Evolutionary conservation across 2,113 vertebrate genomes (phyloP), one percentile per base, ranked within the genome.

Genomic region (Tragelaphus imberbis): DNA sequence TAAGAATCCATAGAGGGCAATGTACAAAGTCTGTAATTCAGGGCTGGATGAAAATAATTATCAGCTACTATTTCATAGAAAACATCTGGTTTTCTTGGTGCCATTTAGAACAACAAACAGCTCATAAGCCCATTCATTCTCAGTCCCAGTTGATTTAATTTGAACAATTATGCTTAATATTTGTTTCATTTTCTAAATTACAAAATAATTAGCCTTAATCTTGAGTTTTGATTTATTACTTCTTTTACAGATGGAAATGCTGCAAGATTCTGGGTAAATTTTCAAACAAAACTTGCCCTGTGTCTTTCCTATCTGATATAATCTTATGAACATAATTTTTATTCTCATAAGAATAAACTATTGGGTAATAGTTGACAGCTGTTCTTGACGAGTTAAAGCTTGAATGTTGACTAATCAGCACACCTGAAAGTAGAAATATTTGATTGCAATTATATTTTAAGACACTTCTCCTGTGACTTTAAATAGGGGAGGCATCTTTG

Each of bases 181-280:
- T 97, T 88, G 93, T 92, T 95, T 93, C 47, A 91, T 97, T 92
- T 94, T 28, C 58, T 85, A 95, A 94, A 79, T 97, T 97, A 88
- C 33, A 97, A 95, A 89, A 81, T 61, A 95, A 97, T 96, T 94
- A 94, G 19, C 30, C 9, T 86, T 97, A 95, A 91, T 97, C 56
- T 95, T 63, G 27, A 19, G 1, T 80, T 91, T 94, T 94, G 49
- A 94, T 61, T 91, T 96, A 92, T 90, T 92, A 84, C 95, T 96
- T 27, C 53, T 80, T 94, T 80, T 93, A 49, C 27, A 71, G 40
- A 77, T 95, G 61, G 47, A 95, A 96, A 84, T 80, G 88, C 30
- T 97, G 17, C 17, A 95, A 71, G 82, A 82, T 28, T 94, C n/a
- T 55, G 33, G 13, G 28, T 71, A 93, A 85, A 68, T 61, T 96